phyloP scores from a whole-genome alignment of 1,140 invertebrate species.

The Calycopis cecrops region DNA sequence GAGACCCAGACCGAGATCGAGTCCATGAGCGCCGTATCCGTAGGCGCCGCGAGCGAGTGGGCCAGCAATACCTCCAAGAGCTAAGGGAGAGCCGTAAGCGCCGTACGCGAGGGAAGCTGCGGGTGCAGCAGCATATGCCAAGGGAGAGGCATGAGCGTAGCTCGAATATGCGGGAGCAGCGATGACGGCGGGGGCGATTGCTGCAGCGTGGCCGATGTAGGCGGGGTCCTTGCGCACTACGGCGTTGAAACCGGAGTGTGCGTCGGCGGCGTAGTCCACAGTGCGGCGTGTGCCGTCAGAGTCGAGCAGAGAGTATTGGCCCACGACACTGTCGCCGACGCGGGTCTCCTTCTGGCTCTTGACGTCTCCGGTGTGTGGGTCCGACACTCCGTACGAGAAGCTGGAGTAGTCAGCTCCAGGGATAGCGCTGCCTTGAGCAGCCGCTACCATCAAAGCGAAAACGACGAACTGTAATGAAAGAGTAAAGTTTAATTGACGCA shows the following conservation, averaged over 20 bases:
- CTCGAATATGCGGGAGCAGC: constrained; percentile 15
- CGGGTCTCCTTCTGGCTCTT: constrained; percentile 70
- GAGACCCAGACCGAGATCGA: constrained; percentile 11
- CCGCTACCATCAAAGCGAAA: constrained; percentile 37
- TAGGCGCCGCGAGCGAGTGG: constrained; percentile 20
- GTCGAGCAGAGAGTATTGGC: constrained; percentile 68
- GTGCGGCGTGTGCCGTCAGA: constrained; percentile 68
- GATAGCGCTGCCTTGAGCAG: constrained; percentile 31
- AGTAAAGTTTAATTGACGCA: background rate
- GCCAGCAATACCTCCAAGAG: constrained; percentile 29
- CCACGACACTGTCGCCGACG: constrained; percentile 75
- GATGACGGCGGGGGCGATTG: constrained; percentile 15
- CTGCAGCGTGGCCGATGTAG: constrained; percentile 23
- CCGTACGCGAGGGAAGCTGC: constrained; percentile 29
- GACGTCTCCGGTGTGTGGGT: constrained; percentile 71
- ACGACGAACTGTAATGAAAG: constrained; percentile 37
- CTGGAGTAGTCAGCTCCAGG: constrained; percentile 50
- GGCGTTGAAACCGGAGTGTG: constrained; percentile 65
- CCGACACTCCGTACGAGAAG: constrained; percentile 65
- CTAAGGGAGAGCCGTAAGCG: constrained; percentile 19
- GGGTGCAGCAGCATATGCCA: constrained; percentile 28
- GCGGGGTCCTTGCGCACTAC: constrained; percentile 55
- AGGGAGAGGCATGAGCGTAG: constrained; percentile 20
- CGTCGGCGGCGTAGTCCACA: constrained; percentile 71
- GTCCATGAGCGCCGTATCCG: constrained; percentile 15